Percentiles rank a stretch among this genome's conserved stretches.
phyloP scores from a whole-genome alignment of 2,888 invertebrate species.

The Drosophila mayaguana region DNA sequence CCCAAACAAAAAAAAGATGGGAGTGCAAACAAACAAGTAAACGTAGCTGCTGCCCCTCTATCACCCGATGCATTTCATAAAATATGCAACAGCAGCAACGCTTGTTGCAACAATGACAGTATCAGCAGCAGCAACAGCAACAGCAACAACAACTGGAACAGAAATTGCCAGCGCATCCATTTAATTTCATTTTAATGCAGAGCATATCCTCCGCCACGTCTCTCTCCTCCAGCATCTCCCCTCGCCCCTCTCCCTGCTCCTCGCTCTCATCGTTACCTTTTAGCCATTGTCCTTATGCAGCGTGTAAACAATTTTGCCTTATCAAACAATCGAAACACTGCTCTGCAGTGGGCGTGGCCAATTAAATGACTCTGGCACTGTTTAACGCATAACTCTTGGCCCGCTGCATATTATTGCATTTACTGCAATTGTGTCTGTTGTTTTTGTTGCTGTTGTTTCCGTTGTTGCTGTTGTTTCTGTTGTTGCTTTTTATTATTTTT shows the following conservation, averaged over 20 bases:
- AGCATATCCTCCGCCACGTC: conserved; percentile 32
- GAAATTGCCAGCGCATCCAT: conserved; percentile 66
- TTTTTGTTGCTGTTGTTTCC: conserved; percentile 5
- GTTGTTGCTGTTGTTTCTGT: not conserved
- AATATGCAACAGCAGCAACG: conserved; percentile 67
- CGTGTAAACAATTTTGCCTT: conserved; percentile 66
- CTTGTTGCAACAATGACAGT: conserved; percentile 44
- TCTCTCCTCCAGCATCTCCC: too few relatives aligned
- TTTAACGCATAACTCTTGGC: conserved; percentile 63
- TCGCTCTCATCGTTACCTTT: not conserved
- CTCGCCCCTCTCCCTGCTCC: too few relatives aligned
- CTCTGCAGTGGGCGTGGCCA: conserved; percentile 43
- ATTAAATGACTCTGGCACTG: conserved; percentile 58
- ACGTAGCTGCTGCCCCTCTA: conserved; percentile 15
- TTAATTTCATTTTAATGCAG: conserved; percentile 78
- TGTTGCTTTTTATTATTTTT: conserved; percentile 30
- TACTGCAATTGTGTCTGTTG: conserved; percentile 32
- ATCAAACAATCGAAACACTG: conserved; percentile 58
- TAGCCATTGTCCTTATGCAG: conserved; percentile 48
- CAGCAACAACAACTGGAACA: conserved; percentile 28
- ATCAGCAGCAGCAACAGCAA: conserved; percentile 39
- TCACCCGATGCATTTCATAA: conserved; percentile 47
- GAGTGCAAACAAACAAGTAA: conserved; percentile 43
- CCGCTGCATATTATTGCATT: conserved; percentile 61
- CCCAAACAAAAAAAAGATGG: conserved; percentile 12